phyloP scores from a whole-genome alignment of 2,888 invertebrate species.

The Sussaba pulchella region DNA sequence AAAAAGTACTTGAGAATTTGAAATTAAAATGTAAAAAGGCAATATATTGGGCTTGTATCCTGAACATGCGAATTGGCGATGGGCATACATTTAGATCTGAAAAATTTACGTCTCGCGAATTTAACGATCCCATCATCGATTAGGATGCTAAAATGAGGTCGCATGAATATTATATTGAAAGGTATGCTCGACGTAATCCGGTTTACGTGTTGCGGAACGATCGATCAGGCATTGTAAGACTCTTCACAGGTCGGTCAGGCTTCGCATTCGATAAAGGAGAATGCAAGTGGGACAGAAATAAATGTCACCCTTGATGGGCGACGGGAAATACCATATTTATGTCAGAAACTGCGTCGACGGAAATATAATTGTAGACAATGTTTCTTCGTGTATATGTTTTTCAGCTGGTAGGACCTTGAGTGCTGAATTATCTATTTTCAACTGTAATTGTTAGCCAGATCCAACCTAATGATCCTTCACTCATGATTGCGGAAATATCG shows the following conservation, averaged over 20 bases:
- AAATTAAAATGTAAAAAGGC: background rate
- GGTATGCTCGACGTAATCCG: conserved; percentile 30
- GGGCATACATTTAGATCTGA: too few relatives aligned
- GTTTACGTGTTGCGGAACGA: conserved; percentile 27
- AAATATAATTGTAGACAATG: too few relatives aligned
- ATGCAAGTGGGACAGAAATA: background rate
- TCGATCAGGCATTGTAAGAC: conserved; percentile 38
- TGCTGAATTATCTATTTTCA: too few relatives aligned
- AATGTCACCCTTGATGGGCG: background rate
- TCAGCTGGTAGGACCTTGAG: too few relatives aligned
- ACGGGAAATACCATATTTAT: background rate
- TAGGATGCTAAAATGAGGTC: conserved; percentile 44
- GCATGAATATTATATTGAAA: conserved; percentile 49
- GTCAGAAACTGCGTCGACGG: too few relatives aligned
- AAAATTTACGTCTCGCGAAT: background rate
- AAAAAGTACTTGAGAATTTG: background rate
- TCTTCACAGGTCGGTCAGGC: conserved; percentile 2
- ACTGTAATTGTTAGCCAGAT: too few relatives aligned
- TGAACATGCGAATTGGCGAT: too few relatives aligned
- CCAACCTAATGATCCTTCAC: too few relatives aligned
- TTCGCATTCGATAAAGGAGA: background rate
- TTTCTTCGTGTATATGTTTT: too few relatives aligned
- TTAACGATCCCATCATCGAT: conserved; percentile 15
- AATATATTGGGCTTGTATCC: too few relatives aligned
- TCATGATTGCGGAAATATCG: background rate